Percentiles rank a stretch among this genome's conserved stretches.
Evolutionary conservation across 1,140 invertebrate genomes (phyloP).

Genomic region (Drosophila asahinai): DNA sequence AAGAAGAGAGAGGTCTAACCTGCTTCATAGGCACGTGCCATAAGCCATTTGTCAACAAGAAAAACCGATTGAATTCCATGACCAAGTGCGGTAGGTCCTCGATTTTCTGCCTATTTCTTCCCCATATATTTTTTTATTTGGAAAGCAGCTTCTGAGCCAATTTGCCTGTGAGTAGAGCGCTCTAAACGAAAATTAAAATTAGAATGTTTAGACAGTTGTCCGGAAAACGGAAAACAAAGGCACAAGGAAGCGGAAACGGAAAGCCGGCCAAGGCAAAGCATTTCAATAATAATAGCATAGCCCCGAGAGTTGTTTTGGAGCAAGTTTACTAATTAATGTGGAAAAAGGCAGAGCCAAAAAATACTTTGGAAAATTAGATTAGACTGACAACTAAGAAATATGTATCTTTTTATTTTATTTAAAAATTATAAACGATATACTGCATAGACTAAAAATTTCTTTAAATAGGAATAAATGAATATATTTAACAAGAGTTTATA

Average conservation of each 20-base stretch:
- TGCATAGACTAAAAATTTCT: no score
- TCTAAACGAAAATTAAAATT: not conserved
- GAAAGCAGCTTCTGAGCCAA: slow-evolving; percentile 64
- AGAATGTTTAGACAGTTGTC: not conserved
- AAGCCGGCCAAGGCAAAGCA: slow-evolving; percentile 27
- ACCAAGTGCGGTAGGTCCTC: slow-evolving; percentile 43
- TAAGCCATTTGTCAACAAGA: slow-evolving; percentile 74
- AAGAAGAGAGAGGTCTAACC: not conserved
- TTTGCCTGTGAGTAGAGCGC: slow-evolving; percentile 11
- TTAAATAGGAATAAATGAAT: no score
- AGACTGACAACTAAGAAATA: not conserved
- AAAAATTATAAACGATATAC: slow-evolving; percentile 23
- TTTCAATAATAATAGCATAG: slow-evolving; percentile 56
- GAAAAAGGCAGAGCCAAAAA: slow-evolving; percentile 6
- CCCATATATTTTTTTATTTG: not conserved
- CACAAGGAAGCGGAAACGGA: not conserved
- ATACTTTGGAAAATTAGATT: not conserved
- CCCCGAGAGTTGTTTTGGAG: slow-evolving; percentile 42
- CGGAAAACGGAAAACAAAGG: slow-evolving; percentile 9
- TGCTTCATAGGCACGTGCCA: slow-evolving; percentile 65
- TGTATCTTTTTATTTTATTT: no score
- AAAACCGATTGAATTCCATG: slow-evolving; percentile 72
- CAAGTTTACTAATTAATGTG: slow-evolving; percentile 51
- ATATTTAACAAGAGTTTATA: no score
- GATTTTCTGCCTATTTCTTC: not conserved